phyloP scores from a whole-genome alignment of 2,888 invertebrate species.

The Dendrolimus pini region DNA sequence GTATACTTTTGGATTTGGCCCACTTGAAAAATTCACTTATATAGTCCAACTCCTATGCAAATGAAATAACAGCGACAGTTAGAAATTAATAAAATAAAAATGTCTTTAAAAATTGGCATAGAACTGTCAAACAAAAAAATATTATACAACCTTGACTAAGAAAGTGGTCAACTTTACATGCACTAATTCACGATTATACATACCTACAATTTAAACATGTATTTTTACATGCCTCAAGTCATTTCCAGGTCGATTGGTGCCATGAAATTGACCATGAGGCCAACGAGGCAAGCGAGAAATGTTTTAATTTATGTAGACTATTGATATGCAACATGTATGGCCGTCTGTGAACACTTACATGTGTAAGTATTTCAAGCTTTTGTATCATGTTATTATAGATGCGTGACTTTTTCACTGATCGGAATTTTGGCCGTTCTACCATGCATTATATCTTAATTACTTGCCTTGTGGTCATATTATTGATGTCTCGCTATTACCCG shows the following conservation, averaged over 20 bases:
- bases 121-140: conserved; percentile 5
- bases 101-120: background rate
- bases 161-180: conserved; percentile 16
- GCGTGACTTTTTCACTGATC: no score
- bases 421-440: no score
- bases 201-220: background rate
- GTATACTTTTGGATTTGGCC: no score
- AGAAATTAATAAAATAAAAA: no score
- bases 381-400: no score
- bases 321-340: background rate
- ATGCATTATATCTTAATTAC: no score
- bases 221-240: conserved; percentile 8
- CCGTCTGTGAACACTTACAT: conserved; percentile 1
- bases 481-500: no score
- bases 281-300: conserved; percentile 29
- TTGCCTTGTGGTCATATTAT: no score
- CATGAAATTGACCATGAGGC: conserved; percentile 56
- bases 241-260: conserved; percentile 19
- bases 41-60: no score
- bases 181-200: background rate
- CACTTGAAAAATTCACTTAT: no score
- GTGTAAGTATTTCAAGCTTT: background rate
- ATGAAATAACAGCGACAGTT: no score
- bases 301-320: background rate
- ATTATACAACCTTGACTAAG: conserved; percentile 12